Evolutionary conservation across 1,140 invertebrate genomes (phyloP), one percentile per base, ranked within the genome.

Genomic region (Mylabris phalerata): DNA sequence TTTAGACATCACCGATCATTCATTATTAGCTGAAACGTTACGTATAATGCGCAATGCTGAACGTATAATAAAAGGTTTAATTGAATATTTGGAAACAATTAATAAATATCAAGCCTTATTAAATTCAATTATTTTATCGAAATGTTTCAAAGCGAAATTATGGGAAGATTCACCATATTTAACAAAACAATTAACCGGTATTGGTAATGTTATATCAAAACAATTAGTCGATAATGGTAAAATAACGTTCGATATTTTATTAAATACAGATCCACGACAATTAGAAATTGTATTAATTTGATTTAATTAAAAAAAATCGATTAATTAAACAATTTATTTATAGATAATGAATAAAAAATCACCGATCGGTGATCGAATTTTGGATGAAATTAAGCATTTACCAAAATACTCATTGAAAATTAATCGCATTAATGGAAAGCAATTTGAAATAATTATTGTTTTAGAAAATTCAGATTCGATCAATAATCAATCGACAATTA

Each of bases 131-230:
- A 71, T 82, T 10, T 72, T 90, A 24, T 72, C 75, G 2, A 89
- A 90, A 76, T 86, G 85, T 66, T 76, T 90, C 48, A 69, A 74
- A 26, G 78, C 82, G 2, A 78, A 80, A 62, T 70, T 91, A 11
- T 92, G 89, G 89, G 86, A 90, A 66, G 83, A 90, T 67, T 88
- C 87, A 0, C 77, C 74, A 19, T 84, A 80, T 71, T 79, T 90
- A n/a, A 76, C 81, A 24, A 81, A 81, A 66, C 89, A 91, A 67
- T 68, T 92, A 10, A 80, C 81, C 54, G 83, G 83, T 43, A 88
- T 92, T 57, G 88, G 88, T 52, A 78, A 75, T 3, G 78, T 80
- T 5, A 78, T 87, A 27, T 83, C 86, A 26, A 77, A 73, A n/a
- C 64, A 80, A n/a, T 70, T 92, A 9, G 84, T 80, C 0, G 77